These are phyloP conservation scores for Ianthella basta DNA, from an alignment of 37 sponge, comb jelly and placozoan genomes.

Conservation along the genomic window DNA sequence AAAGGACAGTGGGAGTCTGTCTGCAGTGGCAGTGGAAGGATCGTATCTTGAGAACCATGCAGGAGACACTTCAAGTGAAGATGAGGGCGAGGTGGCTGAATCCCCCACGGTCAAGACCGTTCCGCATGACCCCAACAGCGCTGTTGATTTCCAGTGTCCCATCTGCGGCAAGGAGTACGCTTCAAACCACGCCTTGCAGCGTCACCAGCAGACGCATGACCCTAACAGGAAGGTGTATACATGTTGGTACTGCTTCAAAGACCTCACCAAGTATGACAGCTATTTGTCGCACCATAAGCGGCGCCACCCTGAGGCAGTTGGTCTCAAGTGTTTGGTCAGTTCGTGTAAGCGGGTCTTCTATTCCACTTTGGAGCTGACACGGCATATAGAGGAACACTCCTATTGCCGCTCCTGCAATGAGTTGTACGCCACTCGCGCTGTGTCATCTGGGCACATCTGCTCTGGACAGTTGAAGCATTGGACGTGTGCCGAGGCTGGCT, in stretches of 20 bases:
- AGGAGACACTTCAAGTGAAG: no score
- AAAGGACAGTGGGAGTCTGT: no score
- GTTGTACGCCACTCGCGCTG: no score
- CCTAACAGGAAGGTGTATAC: constrained; percentile 59
- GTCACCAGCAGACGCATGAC: constrained; percentile 66
- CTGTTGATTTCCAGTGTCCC: constrained; percentile 34
- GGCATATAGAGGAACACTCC: constrained; percentile 5
- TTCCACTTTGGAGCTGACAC: constrained; percentile 40
- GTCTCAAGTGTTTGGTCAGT: constrained; percentile 45
- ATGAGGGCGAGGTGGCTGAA: background rate
- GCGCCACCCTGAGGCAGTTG: constrained; percentile 56
- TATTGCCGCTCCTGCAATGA: no score
- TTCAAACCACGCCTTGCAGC: constrained; percentile 49
- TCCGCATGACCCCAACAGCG: background rate
- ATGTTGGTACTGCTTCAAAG: constrained; percentile 55
- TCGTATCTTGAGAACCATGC: no score
- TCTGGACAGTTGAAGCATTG: constrained; percentile 31
- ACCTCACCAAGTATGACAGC: constrained; percentile 58
- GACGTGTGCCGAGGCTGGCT: constrained; percentile 44
- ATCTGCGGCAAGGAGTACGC: constrained; percentile 63
- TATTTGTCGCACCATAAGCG: constrained; percentile 61
- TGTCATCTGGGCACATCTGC: no score
- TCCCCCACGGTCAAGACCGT: background rate
- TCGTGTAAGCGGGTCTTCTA: constrained; percentile 53
- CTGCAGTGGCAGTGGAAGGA: no score